These are phyloP conservation scores for Merops nubicus DNA, from an alignment of 2,113 vertebrate genomes.

Conservation along the genomic window DNA sequence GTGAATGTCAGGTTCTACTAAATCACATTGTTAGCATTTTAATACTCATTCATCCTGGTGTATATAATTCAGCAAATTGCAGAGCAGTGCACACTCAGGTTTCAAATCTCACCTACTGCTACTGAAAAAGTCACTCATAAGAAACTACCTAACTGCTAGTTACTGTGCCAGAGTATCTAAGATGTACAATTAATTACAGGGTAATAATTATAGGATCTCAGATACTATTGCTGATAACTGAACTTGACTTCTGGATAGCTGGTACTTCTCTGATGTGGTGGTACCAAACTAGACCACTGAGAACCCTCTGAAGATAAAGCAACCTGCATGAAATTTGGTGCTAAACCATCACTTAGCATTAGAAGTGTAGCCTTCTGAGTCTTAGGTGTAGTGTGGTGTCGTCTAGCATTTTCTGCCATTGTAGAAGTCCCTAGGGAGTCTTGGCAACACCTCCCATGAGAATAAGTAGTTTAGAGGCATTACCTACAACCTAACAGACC, in stretches of 20 bases:
- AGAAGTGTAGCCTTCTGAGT: background rate
- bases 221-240: background rate
- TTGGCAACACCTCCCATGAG: background rate
- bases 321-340: background rate
- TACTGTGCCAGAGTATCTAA: background rate
- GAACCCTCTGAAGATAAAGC: background rate
- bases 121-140: background rate
- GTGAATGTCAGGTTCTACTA: background rate
- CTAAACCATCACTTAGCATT: background rate
- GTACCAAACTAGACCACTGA: background rate
- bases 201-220: background rate
- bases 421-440: background rate
- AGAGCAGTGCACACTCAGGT: background rate
- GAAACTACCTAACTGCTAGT: background rate
- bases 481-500: background rate
- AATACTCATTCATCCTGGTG: background rate
- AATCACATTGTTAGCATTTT: background rate
- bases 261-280: background rate
- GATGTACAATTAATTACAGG: background rate
- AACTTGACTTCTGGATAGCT: background rate
- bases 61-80: conserved; percentile 2
- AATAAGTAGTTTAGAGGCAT: background rate
- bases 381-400: background rate
- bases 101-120: background rate
- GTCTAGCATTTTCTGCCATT: background rate